These are phyloP conservation scores for Caradrina kadenii DNA, from an alignment of 2,888 invertebrate genomes.

Conservation along the genomic window DNA sequence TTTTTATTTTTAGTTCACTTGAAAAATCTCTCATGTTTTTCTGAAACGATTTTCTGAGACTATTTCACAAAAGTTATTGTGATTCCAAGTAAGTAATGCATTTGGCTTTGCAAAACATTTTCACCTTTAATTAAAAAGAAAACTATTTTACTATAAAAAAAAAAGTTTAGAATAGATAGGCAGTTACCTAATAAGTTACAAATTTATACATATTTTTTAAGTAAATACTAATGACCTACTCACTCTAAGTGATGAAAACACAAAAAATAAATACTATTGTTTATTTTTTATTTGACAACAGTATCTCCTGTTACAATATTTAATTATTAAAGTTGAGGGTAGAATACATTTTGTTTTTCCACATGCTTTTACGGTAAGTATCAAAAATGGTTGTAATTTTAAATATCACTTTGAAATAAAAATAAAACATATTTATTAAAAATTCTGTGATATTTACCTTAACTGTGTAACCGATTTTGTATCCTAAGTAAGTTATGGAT, in stretches of 20 bases:
- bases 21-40: slow-evolving; percentile 1
- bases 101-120: not conserved
- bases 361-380: not conserved
- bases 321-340: slow-evolving; percentile 23
- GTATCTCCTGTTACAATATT: not conserved
- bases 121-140: not conserved
- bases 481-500: slow-evolving; percentile 18
- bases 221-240: too few relatives aligned
- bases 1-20: slow-evolving; percentile 44
- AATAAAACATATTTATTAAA: not conserved
- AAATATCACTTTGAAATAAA: not conserved
- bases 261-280: not conserved
- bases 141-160: not conserved
- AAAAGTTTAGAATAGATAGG: not conserved
- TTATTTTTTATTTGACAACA: not conserved
- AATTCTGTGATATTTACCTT: slow-evolving; percentile 42
- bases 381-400: not conserved
- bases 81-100: too few relatives aligned
- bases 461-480: slow-evolving; percentile 6
- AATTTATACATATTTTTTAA: not conserved
- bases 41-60: not conserved
- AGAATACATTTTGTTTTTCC: not conserved
- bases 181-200: not conserved
- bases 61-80: not conserved
- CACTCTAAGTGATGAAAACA: too few relatives aligned